Evolutionary conservation across 2,888 invertebrate genomes (phyloP), one percentile per base, ranked within the genome.

Genomic region (Euzophera pinguis): DNA sequence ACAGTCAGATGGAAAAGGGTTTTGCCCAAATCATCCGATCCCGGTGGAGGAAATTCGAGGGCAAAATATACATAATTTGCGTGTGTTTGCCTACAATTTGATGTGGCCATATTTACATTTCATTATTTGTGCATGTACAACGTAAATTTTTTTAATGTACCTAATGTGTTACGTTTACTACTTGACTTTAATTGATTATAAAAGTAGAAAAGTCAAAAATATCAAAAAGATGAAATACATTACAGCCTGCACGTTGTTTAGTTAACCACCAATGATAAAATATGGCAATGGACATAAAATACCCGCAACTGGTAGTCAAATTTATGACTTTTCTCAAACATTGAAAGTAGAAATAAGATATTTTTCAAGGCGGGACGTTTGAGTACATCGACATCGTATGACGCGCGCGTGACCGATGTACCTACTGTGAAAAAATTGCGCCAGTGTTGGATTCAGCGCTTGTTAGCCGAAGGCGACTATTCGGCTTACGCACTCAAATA

Each of bases 1-100:
- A 70, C 70, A 71, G 60, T 61, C 56, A 57, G 56, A 59, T 61
- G 63, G 69, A 69, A 66, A 70, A 73, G 64, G 67, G 68, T 70
- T 67, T 39, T 50, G 54, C 51, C 58, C 57, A 58, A 62, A 60
- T 65, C 61, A 58, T 47, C 52, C 45, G 49, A 32, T 51, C 42
- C 22, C 37, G 41, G 41, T 52, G 48, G 17, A 41, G 34, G n/a
- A 51, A 49, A 22, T 47, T 43, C 27, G 48, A 32, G 48, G 32
- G 41, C 17, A 43, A 34, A 42, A 50, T 42, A 42, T 42, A 32
- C 16, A 41, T 41, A 42, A 50, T 50, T 32, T 42, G n/a, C 14
- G 12, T 34, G 22, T 48, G 32, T 50, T 42, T 42, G 27, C 32
- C 8, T 34, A 32, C 35, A 27, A 35, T 22, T 22, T 22, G 22